Evolutionary conservation across 2,113 vertebrate genomes (phyloP).

Genomic region (Riparia riparia): DNA sequence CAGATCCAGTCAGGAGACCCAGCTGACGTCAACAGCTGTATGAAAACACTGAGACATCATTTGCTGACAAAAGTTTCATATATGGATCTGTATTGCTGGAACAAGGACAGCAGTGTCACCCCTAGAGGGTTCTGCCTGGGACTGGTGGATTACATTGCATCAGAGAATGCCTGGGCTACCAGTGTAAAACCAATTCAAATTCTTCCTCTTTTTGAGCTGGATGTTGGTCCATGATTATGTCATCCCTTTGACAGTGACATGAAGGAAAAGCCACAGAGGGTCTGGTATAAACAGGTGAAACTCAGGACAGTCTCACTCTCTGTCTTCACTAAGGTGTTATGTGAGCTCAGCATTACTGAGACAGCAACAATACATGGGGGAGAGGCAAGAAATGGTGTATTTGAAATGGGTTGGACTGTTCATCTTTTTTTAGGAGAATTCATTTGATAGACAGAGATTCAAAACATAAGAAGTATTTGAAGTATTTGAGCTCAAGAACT

Average conservation of each 20-base stretch:
- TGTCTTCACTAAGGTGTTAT: not conserved
- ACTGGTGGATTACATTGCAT: not conserved
- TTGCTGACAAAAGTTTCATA: not conserved
- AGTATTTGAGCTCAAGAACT: not conserved
- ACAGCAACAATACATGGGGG: not conserved
- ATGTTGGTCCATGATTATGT: conserved; percentile 2
- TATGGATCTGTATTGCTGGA: no score
- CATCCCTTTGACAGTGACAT: not conserved
- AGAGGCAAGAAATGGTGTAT: not conserved
- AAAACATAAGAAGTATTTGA: not conserved
- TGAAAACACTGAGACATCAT: not conserved
- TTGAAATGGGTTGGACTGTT: not conserved
- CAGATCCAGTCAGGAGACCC: not conserved
- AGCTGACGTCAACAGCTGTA: not conserved
- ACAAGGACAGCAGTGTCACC: not conserved
- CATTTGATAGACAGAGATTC: not conserved
- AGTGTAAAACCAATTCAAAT: not conserved
- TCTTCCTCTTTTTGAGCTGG: conserved; percentile 2
- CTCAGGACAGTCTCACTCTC: not conserved
- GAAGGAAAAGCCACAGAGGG: not conserved
- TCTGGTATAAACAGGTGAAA: not conserved
- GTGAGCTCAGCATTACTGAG: not conserved
- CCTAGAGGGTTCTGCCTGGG: not conserved
- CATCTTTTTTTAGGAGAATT: not conserved
- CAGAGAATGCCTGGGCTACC: not conserved